Conservation (phyloP, 2,888 invertebrate species). For the Ferdinandea cuprea region DNA sequence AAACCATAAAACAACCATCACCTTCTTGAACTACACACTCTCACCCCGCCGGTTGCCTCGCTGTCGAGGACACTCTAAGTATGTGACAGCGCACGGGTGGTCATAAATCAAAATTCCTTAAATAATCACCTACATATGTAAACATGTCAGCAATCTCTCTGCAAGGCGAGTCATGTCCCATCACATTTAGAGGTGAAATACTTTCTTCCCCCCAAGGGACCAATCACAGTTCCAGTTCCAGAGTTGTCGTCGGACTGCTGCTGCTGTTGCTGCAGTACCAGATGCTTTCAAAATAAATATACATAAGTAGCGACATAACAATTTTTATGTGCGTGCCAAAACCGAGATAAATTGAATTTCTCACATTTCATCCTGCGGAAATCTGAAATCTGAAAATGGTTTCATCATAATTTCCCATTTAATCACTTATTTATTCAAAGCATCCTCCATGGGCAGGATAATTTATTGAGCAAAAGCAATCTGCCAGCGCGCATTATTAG, state of each 20-base stretch:
- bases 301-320: too few species aligned
- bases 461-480: slow-evolving; percentile 55
- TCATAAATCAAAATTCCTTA: slow-evolving; percentile 72
- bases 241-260: background rate
- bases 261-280: slow-evolving; percentile 23
- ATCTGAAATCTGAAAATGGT: slow-evolving; percentile 22
- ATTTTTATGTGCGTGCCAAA: slow-evolving; percentile 45
- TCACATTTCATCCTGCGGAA: slow-evolving; percentile 8
- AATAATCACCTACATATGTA: slow-evolving; percentile 74
- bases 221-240: slow-evolving; percentile 47
- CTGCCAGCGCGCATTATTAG: slow-evolving; percentile 61
- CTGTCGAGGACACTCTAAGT: slow-evolving; percentile 12
- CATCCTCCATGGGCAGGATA: slow-evolving; percentile 38
- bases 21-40: slow-evolving; percentile 16
- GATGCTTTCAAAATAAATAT: slow-evolving; percentile 43
- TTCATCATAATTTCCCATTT: slow-evolving; percentile 39
- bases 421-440: slow-evolving; percentile 57
- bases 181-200: slow-evolving; percentile 58
- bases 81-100: slow-evolving; percentile 66
- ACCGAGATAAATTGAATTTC: slow-evolving; percentile 39
- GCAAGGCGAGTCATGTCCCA: slow-evolving; percentile 56
- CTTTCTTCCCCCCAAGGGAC: slow-evolving; percentile 47
- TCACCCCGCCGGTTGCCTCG: background rate
- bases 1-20: slow-evolving; percentile 16
- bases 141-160: slow-evolving; percentile 67